These are phyloP conservation scores for Podargus strigoides DNA, from an alignment of 2,797 vertebrate species.

Conservation along the genomic window DNA sequence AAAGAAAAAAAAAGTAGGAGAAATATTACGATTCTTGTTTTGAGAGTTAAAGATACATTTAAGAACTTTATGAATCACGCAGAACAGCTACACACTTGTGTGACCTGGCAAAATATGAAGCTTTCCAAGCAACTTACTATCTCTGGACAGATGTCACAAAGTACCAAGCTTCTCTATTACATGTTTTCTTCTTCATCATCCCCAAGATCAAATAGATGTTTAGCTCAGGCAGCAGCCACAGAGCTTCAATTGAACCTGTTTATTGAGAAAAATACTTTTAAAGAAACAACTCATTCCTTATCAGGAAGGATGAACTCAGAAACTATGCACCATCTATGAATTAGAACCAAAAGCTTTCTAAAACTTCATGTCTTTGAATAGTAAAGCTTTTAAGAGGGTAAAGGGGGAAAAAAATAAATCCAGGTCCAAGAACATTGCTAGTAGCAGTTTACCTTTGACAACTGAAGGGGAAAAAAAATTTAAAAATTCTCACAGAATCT, in stretches of 20 bases:
- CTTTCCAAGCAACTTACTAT: not conserved
- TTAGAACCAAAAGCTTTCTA: not conserved
- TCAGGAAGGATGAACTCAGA: not conserved
- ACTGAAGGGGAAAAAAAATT: not conserved
- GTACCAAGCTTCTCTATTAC: not conserved
- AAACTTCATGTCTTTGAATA: not conserved
- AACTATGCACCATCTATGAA: not conserved
- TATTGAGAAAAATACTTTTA: constrained; percentile 9
- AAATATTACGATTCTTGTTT: not conserved
- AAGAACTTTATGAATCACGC: not conserved
- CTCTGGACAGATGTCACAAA: not conserved
- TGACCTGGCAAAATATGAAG: not conserved
- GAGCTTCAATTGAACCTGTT: not conserved
- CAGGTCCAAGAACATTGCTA: not conserved
- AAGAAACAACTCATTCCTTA: not conserved
- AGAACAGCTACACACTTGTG: not conserved
- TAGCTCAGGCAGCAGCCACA: not conserved
- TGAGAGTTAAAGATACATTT: not conserved
- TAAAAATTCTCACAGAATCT: not conserved
- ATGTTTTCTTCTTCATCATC: not conserved
- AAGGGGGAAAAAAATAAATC: not conserved
- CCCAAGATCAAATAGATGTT: not conserved
- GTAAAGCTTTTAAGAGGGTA: not conserved
- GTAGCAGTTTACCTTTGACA: constrained; percentile 8
- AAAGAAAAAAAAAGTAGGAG: not conserved